A percentile compares a stretch with the other conserved stretches of the same genome.
Evolutionary conservation across 2,797 vertebrate genomes (phyloP).

Genomic region (Chelon labrosus): DNA sequence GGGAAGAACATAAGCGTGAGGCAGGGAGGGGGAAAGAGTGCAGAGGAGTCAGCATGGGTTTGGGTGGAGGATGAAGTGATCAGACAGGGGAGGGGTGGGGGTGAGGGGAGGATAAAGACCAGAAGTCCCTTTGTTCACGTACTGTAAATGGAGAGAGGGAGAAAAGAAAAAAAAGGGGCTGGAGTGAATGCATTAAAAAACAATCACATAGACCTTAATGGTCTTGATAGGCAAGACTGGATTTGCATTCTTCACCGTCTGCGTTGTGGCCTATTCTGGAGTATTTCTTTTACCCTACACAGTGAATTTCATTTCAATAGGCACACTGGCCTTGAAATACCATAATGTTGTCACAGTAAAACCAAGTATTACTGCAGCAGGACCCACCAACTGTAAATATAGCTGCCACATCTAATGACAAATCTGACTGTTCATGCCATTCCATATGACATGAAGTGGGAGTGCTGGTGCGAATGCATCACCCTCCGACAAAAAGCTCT

Average conservation of each 20-base stretch:
- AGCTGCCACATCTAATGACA: conserved; percentile 85
- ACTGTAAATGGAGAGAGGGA: conserved; percentile 68
- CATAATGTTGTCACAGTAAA: conserved; percentile 81
- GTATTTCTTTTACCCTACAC: conserved; percentile 18
- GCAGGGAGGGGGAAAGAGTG: conserved; percentile 55
- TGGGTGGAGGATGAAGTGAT: conserved; percentile 82
- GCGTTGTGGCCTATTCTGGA: conserved; percentile 43
- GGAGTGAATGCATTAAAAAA: conserved; percentile 77
- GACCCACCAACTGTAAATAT: conserved; percentile 79
- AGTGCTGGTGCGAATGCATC: conserved; percentile 84
- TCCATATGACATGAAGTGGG: conserved; percentile 83
- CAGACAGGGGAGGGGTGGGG: conserved; percentile 74
- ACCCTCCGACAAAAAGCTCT: conserved; percentile 77
- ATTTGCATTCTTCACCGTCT: conserved; percentile 75
- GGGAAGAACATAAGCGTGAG: conserved; percentile 78
- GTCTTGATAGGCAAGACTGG: conserved; percentile 77
- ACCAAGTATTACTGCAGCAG: conserved; percentile 74
- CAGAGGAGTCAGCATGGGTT: conserved; percentile 78
- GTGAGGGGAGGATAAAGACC: conserved; percentile 72
- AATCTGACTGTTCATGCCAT: conserved; percentile 82
- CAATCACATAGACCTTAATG: conserved; percentile 76
- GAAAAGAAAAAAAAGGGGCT: conserved; percentile 14
- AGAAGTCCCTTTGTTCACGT: conserved; percentile 76
- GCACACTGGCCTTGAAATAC: conserved; percentile 76
- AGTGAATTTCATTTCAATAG: conserved; percentile 69